Conservation (phyloP, 2,797 vertebrate genomes). For the Botia almorhae region DNA sequence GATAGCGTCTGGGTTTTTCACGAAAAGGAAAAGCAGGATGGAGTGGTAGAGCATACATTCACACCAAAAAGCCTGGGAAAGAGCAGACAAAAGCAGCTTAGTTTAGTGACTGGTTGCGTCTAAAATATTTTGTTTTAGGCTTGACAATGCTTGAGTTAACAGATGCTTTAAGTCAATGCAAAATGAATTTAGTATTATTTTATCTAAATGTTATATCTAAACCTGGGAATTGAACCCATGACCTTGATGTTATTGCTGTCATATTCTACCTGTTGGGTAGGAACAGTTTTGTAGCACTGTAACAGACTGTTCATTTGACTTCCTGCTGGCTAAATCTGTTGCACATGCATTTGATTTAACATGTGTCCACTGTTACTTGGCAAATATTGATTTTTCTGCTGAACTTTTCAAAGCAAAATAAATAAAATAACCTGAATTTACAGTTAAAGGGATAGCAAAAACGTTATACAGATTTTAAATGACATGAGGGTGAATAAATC, state of each 20-base stretch:
- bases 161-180: background rate
- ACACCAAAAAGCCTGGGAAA: background rate
- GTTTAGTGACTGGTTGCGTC: too few species aligned
- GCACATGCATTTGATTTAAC: background rate
- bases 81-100: slow-evolving; percentile 1
- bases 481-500: too few species aligned
- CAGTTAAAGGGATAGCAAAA: too few species aligned
- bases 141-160: background rate
- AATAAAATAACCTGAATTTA: too few species aligned
- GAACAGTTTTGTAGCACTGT: background rate
- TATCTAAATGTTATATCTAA: background rate
- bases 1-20: slow-evolving; percentile 76
- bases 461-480: too few species aligned
- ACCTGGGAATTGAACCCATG: background rate
- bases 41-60: slow-evolving; percentile 39
- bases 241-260: background rate
- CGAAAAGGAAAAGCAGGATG: slow-evolving; percentile 73
- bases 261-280: background rate
- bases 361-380: background rate
- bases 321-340: background rate
- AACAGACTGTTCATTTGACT: background rate
- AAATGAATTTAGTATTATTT: background rate
- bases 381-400: background rate
- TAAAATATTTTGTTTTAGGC: too few species aligned
- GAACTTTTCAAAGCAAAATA: too few species aligned